Evolutionary conservation across 2,888 invertebrate genomes (phyloP), one percentile per base, ranked within the genome.

Genomic region (Aethes cnicana): DNA sequence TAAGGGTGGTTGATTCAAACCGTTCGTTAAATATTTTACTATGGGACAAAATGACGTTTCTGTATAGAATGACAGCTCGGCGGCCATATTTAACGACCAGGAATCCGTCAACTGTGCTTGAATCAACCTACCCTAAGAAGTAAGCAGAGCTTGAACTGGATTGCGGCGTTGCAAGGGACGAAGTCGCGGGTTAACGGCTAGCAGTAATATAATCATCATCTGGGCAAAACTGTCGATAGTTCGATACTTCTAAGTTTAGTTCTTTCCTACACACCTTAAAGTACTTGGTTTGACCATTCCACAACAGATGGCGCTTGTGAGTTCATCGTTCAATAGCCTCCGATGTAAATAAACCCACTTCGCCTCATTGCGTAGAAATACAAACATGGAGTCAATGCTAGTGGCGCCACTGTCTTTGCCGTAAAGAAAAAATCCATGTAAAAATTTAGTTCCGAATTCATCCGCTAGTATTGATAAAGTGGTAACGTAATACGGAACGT

Each of bases 301-400:
- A 23, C 30, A 48, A 32, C 11, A 70, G 69, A 66, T 65, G 64
- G 59, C 64, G 63, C 21, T 30, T 26, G 8, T 14, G 2, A 26
- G 3, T 16, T 8, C 52, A 54, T 58, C 74, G 75, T 72, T 74
- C 75, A 71, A 77, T 77, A 77, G 73, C 73, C 70, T 73, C 65
- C 55, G 48, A 53, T 64, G 69, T 66, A 70, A 69, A 70, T 62
- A 60, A 47, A 42, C 44, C 26, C 20, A 25, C 20, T 47, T 42
- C 42, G 43, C 43, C 42, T 28, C 42, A 53, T 46, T 23, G 37
- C 20, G 9, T 28, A 25, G 18, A 16, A 35, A 28, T n/a, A n/a
- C n/a, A 23, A 16, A 30, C 32, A 33, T 32, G n/a, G 21, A 23
- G 23, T 43, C 9, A 16, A n/a, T n/a, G 6, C 7, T 21, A 43